Percentiles rank a stretch among this genome's conserved stretches.
These are phyloP conservation scores for Gastracanthus pulcherrimus DNA, from an alignment of 2,888 invertebrate species.

Conservation along the genomic window DNA sequence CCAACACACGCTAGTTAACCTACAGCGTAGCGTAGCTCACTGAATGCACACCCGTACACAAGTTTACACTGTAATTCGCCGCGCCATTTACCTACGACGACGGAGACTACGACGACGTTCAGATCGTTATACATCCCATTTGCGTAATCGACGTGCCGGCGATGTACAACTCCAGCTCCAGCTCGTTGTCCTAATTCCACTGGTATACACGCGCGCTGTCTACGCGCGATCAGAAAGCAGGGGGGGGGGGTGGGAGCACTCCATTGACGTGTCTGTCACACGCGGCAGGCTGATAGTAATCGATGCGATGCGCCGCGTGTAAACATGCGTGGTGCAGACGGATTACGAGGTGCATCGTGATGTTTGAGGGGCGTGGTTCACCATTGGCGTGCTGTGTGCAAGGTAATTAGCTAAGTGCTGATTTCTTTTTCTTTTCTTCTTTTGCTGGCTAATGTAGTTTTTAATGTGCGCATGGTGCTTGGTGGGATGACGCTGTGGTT, in stretches of 20 bases:
- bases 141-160: conserved; percentile 51
- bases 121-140: conserved; percentile 41
- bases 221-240: too few relatives aligned
- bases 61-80: conserved; percentile 6
- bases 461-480: too few relatives aligned
- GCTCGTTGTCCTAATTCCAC: conserved; percentile 28
- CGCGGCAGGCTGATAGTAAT: conserved; percentile 8
- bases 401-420: conserved; percentile 1
- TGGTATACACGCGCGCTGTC: neutral
- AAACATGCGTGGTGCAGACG: neutral
- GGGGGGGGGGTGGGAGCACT: too few relatives aligned
- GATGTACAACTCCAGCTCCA: too few relatives aligned
- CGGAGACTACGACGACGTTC: conserved; percentile 5
- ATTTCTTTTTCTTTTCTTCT: neutral
- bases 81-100: neutral
- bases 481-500: neutral
- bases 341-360: too few relatives aligned
- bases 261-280: conserved; percentile 44
- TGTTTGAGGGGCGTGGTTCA: neutral
- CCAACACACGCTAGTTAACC: too few relatives aligned
- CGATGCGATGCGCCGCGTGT: conserved; percentile 6
- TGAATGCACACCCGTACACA: too few relatives aligned
- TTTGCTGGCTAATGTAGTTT: neutral
- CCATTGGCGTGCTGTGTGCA: neutral
- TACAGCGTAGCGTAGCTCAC: too few relatives aligned